Base-by-base conservation (phyloP, 1,140 invertebrate genomes). In the Sycobia sp. region DNA sequence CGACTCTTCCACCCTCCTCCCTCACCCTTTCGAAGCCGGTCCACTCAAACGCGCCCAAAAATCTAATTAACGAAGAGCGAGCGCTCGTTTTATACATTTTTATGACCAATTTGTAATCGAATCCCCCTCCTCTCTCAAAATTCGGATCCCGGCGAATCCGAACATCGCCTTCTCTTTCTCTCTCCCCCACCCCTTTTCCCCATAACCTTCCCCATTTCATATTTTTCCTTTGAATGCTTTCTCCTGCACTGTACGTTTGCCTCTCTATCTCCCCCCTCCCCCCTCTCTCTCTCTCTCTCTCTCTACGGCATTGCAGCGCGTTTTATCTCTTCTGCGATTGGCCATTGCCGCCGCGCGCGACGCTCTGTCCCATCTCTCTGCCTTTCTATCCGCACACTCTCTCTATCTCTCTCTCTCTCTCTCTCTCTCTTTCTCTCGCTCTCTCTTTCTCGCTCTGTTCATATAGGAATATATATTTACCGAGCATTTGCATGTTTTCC, bases 401-500 rank as follows among this genome's bases (percentile, higher is more conserved):
- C n/a, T n/a, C n/a, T n/a, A n/a, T n/a, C n/a, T n/a, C n/a, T n/a
- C n/a, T n/a, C n/a, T n/a, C n/a, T n/a, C n/a, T n/a, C n/a, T n/a
- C n/a, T n/a, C n/a, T n/a, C n/a, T n/a, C n/a, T n/a, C n/a, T n/a
- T n/a, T n/a, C n/a, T n/a, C n/a, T n/a, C n/a, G n/a, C n/a, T n/a
- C n/a, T n/a, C n/a, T n/a, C n/a, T n/a, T n/a, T n/a, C n/a, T n/a
- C n/a, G n/a, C n/a, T n/a, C n/a, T n/a, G n/a, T n/a, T n/a, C n/a
- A n/a, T n/a, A n/a, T 57, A 62, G 72, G 73, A 74, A 71, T 80
- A 77, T 74, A 77, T 76, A 77, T n/a, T n/a, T 70, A 72, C 29
- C 25, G 68, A 69, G 70, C 73, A 76, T 80, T 80, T 78, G 76
- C 78, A 78, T 78, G 77, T 77, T 80, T 81, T 76, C 76, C 74